Base-by-base conservation (phyloP, 2,888 invertebrate genomes). In the Acheta domesticus region DNA sequence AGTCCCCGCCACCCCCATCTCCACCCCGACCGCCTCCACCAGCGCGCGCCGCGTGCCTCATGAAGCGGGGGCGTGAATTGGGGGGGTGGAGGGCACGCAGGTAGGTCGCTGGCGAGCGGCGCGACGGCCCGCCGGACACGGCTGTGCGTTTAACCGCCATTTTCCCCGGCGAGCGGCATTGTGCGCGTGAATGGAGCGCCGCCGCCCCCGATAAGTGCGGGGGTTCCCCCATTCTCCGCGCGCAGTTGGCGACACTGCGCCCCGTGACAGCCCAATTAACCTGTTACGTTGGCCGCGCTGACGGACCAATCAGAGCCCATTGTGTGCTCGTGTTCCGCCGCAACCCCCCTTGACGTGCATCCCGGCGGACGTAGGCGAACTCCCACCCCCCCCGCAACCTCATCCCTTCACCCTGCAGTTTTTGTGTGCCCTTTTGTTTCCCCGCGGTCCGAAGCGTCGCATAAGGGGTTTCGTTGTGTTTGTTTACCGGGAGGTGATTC, bases 261-360 rank as follows among this genome's bases (percentile, higher is more conserved):
- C 75, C 23, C 75, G 36, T 75, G 75, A 75, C 75, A 23, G 75
- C 75, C 21, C 75, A 36, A 75, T 75, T 75, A 62, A 62, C 62
- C 62, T 62, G 62, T 62, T 62, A 62, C 62, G 14, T 62, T 62
- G 62, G n/a, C 62, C 62, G 62, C 62, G 62, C 62, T 62, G 62
- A 62, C 62, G 62, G 62, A 62, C 62, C 62, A 62, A 62, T 62
- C 62, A 62, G n/a, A 14, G 62, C n/a, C 62, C 62, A 62, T 62
- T 62, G 62, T 62, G 14, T n/a, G 62, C 62, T n/a, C n/a, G n/a
- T 62, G 62, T 62, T 14, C 16, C 62, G 62, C 16, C 14, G 16
- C 62, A 62, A 14, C n/a, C 62, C 16, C n/a, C 62, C 62, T n/a
- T 19, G 62, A 62, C 16, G 62, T 62, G 62, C 14, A 14, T 62